Conservation (phyloP, 2,888 invertebrate species). For the Caenorhabditis sp. region DNA sequence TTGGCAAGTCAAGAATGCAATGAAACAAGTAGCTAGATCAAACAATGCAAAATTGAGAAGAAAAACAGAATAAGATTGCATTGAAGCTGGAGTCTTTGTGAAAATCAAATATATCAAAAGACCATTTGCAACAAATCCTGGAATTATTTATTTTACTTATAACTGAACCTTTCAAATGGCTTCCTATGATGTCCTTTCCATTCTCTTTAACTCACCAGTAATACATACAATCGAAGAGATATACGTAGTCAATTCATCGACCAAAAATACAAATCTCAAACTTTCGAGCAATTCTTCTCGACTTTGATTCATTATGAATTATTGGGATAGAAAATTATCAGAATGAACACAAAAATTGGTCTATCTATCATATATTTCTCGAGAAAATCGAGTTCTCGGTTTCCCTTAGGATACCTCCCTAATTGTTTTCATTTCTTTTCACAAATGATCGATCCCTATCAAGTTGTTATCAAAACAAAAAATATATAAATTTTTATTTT, state of each 20-base stretch:
- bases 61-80: conserved; percentile 32
- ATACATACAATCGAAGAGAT: conserved; percentile 18
- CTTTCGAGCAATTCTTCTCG: background rate
- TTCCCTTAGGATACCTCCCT: too few species aligned
- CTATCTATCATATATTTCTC: too few species aligned
- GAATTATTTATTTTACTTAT: background rate
- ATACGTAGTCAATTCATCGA: conserved; percentile 16
- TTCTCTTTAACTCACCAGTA: conserved; percentile 11
- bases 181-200: background rate
- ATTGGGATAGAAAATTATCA: background rate
- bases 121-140: conserved; percentile 20
- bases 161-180: background rate
- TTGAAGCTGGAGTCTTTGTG: conserved; percentile 22
- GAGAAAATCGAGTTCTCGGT: too few species aligned
- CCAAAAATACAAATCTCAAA: conserved; percentile 10
- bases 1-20: conserved; percentile 32
- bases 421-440: too few species aligned
- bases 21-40: conserved; percentile 36
- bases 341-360: too few species aligned
- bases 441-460: too few species aligned
- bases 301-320: background rate
- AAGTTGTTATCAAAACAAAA: too few species aligned
- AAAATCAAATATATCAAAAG: conserved; percentile 24
- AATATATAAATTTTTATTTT: too few species aligned
- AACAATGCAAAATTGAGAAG: conserved; percentile 41